These are phyloP conservation scores for Drosophila yooni DNA, from an alignment of 2,888 invertebrate species.

Conservation along the genomic window DNA sequence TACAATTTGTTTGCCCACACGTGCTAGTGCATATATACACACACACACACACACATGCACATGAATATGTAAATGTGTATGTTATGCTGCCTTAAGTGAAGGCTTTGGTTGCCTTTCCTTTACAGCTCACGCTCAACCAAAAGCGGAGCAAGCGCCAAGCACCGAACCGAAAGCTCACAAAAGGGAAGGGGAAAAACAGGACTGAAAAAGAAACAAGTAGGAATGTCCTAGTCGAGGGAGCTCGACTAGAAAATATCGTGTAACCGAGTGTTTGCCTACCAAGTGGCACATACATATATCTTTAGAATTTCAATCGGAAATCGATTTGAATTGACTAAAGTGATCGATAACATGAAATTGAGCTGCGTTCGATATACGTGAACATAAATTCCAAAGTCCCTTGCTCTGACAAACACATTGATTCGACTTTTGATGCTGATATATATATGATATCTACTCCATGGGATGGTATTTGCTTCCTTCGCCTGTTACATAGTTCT, in stretches of 20 bases:
- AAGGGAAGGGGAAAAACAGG: constrained; percentile 9
- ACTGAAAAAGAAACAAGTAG: background rate
- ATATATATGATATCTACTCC: background rate
- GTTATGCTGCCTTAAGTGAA: constrained; percentile 29
- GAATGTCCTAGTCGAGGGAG: background rate
- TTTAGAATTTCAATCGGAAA: background rate
- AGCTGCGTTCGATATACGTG: background rate
- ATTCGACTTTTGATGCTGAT: background rate
- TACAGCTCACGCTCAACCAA: constrained; percentile 28
- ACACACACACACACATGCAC: constrained; percentile 5
- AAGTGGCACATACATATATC: background rate
- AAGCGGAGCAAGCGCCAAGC: constrained; percentile 21
- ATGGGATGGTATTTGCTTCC: background rate
- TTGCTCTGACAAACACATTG: background rate
- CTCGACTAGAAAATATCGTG: background rate
- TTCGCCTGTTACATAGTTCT: background rate
- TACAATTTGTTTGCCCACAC: constrained; percentile 9
- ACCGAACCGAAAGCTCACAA: constrained; percentile 19
- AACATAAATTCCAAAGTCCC: background rate
- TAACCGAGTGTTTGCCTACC: background rate
- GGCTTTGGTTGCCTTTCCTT: constrained; percentile 34
- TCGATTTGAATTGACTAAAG: background rate
- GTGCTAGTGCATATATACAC: constrained; percentile 18
- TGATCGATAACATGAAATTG: background rate
- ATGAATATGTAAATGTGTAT: constrained; percentile 7